These are phyloP conservation scores for Haemorhous mexicanus DNA, from an alignment of 2,113 vertebrate genomes.

Conservation along the genomic window DNA sequence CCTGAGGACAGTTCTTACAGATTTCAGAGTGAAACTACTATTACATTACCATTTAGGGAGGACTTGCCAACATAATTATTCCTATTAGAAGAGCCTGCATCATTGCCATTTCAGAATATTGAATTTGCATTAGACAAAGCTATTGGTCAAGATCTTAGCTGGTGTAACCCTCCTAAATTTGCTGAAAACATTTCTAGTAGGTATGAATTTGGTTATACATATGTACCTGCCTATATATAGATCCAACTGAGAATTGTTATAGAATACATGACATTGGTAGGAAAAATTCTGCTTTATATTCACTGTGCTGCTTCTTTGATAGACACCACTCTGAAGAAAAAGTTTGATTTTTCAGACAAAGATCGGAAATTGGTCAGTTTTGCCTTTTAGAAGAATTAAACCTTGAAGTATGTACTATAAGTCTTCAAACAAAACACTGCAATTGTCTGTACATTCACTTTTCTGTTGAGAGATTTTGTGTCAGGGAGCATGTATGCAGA, in stretches of 20 bases:
- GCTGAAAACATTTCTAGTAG: neutral
- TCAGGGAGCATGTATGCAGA: neutral
- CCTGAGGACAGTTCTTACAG: neutral
- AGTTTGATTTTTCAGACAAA: conserved; percentile 34
- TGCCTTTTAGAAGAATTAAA: conserved; percentile 49
- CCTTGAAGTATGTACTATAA: conserved; percentile 29
- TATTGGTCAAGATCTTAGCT: neutral
- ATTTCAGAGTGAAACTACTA: conserved; percentile 4
- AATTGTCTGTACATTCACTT: conserved; percentile 6
- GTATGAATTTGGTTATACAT: neutral
- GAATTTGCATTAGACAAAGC: neutral
- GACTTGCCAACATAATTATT: neutral
- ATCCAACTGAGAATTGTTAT: neutral
- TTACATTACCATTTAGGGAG: conserved; percentile 27
- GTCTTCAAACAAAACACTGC: conserved; percentile 34
- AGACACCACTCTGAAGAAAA: neutral
- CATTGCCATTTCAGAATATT: neutral
- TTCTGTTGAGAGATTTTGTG: conserved; percentile 39
- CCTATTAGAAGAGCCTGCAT: neutral
- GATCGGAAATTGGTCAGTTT: conserved; percentile 27
- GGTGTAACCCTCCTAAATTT: neutral
- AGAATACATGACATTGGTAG: neutral
- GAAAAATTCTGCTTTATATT: neutral
- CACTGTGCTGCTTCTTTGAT: neutral
- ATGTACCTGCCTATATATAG: neutral